These are phyloP conservation scores for Anguilla rostrata DNA, from an alignment of 2,113 vertebrate genomes.

Conservation along the genomic window DNA sequence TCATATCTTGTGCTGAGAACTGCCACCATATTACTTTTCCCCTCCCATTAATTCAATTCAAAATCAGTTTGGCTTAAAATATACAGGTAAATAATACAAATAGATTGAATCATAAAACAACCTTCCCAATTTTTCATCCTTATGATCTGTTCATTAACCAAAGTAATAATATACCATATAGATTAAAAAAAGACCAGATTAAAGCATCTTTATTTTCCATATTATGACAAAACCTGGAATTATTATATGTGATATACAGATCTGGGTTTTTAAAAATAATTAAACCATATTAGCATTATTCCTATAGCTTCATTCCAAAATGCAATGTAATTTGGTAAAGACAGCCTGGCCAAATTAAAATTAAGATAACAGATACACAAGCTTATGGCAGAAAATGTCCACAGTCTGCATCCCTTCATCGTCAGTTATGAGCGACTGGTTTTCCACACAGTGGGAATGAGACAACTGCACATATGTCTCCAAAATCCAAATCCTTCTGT, in stretches of 20 bases:
- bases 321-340: neutral
- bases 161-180: neutral
- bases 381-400: constrained; percentile 42
- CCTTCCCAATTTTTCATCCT: constrained; percentile 45
- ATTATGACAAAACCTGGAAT: neutral
- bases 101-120: neutral
- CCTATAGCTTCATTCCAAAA: neutral
- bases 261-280: neutral
- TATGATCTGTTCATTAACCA: constrained; percentile 52
- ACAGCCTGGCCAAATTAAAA: constrained; percentile 8
- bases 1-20: neutral
- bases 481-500: neutral
- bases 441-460: neutral
- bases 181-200: constrained; percentile 31
- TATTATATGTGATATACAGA: constrained; percentile 7
- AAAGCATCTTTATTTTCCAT: constrained; percentile 23
- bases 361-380: constrained; percentile 11
- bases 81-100: neutral
- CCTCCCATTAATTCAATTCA: constrained; percentile 41
- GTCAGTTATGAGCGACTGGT: neutral
- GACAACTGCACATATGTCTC: neutral
- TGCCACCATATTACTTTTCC: constrained; percentile 51
- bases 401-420: constrained; percentile 55
- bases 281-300: neutral
- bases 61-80: neutral